Evolutionary conservation across 2,888 invertebrate genomes (phyloP).

Genomic region (Pemphredon lugubris): DNA sequence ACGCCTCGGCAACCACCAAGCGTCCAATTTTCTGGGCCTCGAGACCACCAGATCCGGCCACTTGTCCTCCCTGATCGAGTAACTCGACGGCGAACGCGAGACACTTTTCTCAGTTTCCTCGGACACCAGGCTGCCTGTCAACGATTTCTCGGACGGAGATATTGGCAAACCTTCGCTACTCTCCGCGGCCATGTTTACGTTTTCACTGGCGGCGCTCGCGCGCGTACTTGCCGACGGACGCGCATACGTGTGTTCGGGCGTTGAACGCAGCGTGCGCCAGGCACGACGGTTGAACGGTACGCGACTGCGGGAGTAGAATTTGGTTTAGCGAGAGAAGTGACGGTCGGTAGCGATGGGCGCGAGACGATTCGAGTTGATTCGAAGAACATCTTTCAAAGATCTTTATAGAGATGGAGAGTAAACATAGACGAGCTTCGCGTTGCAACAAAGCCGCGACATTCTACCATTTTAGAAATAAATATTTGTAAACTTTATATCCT

Average conservation of each 20-base stretch:
- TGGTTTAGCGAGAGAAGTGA: too few relatives aligned
- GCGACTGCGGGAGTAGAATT: too few relatives aligned
- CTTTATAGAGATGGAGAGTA: too few relatives aligned
- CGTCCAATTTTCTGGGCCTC: constrained; percentile 78
- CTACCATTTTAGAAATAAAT: too few relatives aligned
- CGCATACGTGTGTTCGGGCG: not conserved
- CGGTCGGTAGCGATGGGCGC: too few relatives aligned
- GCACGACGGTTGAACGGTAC: too few relatives aligned
- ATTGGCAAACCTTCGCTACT: constrained; percentile 77
- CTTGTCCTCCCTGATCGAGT: constrained; percentile 82
- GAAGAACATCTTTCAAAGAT: too few relatives aligned
- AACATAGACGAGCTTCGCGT: too few relatives aligned
- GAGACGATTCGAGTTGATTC: too few relatives aligned
- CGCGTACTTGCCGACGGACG: constrained; percentile 21
- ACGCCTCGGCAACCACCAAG: constrained; percentile 80
- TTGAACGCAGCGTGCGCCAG: too few relatives aligned
- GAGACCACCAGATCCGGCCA: constrained; percentile 80
- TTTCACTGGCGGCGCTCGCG: constrained; percentile 53
- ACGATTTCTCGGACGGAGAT: constrained; percentile 79
- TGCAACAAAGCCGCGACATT: too few relatives aligned
- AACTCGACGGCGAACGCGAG: constrained; percentile 83
- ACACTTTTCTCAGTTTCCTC: constrained; percentile 81
- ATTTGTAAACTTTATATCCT: too few relatives aligned
- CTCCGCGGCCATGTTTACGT: constrained; percentile 78
- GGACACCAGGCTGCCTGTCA: constrained; percentile 80